Percentiles rank a stretch among this genome's conserved stretches.
phyloP scores from a whole-genome alignment of 30 jellyfish, hydroid and myxozoan genomes.

The Sanderia malayensis region DNA sequence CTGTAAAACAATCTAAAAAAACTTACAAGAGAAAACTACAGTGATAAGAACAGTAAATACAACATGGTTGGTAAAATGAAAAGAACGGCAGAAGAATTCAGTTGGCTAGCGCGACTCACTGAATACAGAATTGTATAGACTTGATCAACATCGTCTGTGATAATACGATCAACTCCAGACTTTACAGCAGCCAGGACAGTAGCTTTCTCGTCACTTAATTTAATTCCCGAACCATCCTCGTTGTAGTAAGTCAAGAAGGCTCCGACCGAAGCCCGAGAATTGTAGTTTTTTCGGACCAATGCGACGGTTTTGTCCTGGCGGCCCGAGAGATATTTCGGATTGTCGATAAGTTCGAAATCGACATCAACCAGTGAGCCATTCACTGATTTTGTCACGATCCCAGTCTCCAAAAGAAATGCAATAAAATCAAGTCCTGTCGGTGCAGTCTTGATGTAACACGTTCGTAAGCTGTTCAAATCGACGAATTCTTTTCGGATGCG shows the following conservation, averaged over 20 bases:
- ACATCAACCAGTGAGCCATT: constrained; percentile 75
- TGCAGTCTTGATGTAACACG: constrained; percentile 64
- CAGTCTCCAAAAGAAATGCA: constrained; percentile 68
- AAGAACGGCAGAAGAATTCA: too few relatives aligned
- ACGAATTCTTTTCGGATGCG: constrained; percentile 56
- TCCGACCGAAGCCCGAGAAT: constrained; percentile 19
- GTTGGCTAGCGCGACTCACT: neutral
- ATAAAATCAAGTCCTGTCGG: constrained; percentile 54
- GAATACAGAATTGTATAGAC: constrained; percentile 10
- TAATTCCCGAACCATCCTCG: constrained; percentile 4
- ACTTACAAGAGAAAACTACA: too few relatives aligned
- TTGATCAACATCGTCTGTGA: constrained; percentile 49
- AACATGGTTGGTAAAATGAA: too few relatives aligned
- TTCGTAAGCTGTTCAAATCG: constrained; percentile 60
- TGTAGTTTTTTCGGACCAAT: constrained; percentile 21
- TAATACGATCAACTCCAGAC: constrained; percentile 39
- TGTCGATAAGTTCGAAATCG: constrained; percentile 47
- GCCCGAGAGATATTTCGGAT: constrained; percentile 23
- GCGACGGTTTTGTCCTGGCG: constrained; percentile 6
- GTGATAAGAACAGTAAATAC: too few relatives aligned
- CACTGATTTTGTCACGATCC: constrained; percentile 72
- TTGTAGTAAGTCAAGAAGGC: constrained; percentile 19
- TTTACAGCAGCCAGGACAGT: constrained; percentile 6
- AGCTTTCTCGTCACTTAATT: neutral
- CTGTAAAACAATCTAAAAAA: too few relatives aligned